Evolutionary conservation across 53 echinoderm and acorn worm species (phyloP), one percentile per base, ranked within the genome.

Genomic region (Zoroaster sp.): DNA sequence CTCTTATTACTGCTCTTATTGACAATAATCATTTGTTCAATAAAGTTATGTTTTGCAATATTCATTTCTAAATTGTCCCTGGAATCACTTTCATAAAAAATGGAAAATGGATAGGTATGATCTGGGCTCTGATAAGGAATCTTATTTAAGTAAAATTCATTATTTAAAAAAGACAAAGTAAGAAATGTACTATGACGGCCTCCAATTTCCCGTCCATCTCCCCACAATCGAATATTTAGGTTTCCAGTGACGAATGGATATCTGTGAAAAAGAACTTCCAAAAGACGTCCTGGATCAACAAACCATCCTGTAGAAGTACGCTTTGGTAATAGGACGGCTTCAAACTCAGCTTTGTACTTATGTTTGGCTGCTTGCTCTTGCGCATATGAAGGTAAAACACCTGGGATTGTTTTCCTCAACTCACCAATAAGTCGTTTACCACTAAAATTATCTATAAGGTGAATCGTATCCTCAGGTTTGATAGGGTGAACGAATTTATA

Each of bases 51-150:
- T 23, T 36, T 38, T 5, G 67, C 72, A 6, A 83, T 36, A 23
- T 81, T 85, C 33, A 44, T 78, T 66, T 93, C 93, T 6, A 92
- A 51, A 32, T 94, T 94, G 65, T 92, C 94, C n/a, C 94, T 9
- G 1, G 69, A 69, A 38, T 94, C 91, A 13, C 89, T 89, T 23
- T 85, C 94, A 94, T 92, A 89, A 32, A 94, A 92, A 12, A 94
- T 89, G 5, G 76, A 25, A 18, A 92, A 15, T 11, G 92, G 92
- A 25, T 74, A 92, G 0, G 78, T 43, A 35, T 92, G 83, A 33
- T 91, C 66, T 20, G 92, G 83, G n/a, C 40, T 82, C 32, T 94
- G 92, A 36, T 73, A 93, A 21, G 87, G 73, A 36, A 81, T 10
- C 6, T 72, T 40, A 65, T 55, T 35, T 13, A 91, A 54, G 4